phyloP scores from a whole-genome alignment of 2,797 vertebrate genomes.

The Paramormyrops hopkinsi region DNA sequence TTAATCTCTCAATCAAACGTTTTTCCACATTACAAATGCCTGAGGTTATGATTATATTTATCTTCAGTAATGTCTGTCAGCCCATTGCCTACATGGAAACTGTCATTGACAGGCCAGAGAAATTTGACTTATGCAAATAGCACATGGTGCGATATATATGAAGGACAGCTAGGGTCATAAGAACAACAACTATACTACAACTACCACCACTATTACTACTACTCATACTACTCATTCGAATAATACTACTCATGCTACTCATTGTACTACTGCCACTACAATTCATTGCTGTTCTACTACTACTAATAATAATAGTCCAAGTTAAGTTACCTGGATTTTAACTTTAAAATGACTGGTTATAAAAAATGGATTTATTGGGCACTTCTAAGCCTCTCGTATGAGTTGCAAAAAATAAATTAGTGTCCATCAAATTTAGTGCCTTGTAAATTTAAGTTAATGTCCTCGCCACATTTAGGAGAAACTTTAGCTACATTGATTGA shows the following conservation, averaged over 20 bases:
- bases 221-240: too few relatives aligned
- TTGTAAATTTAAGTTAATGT: background rate
- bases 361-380: background rate
- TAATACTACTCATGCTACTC: background rate
- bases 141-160: background rate
- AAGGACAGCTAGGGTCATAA: background rate
- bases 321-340: background rate
- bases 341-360: background rate
- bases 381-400: background rate
- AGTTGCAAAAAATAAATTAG: slow-evolving; percentile 1
- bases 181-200: background rate
- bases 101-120: background rate
- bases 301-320: background rate
- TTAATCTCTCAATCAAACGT: background rate
- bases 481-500: background rate
- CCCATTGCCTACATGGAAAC: background rate
- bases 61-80: background rate
- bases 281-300: background rate
- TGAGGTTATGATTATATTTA: background rate
- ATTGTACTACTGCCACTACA: background rate
- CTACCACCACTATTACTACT: background rate
- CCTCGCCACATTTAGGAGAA: background rate
- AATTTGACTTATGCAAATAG: background rate
- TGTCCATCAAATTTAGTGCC: background rate
- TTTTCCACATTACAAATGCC: background rate